Conservation (phyloP, 2,888 invertebrate genomes). For the Brachylomia viminalis region DNA sequence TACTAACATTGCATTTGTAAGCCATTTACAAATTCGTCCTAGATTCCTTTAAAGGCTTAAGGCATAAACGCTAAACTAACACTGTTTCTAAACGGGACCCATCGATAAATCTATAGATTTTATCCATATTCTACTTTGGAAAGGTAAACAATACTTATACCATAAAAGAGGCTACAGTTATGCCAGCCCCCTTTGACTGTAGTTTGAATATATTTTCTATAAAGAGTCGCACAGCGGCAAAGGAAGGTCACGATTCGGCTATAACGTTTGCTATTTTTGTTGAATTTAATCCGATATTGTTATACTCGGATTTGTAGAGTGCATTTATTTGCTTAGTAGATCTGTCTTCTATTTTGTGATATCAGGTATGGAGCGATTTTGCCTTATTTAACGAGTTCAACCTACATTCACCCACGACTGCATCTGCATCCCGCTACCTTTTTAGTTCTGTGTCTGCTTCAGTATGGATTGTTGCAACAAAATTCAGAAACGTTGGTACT, state of each 20-base stretch:
- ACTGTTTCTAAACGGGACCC: constrained; percentile 49
- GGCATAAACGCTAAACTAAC: constrained; percentile 49
- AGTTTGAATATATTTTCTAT: constrained; percentile 71
- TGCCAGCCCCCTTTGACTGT: constrained; percentile 76
- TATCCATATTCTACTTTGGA: constrained; percentile 56
- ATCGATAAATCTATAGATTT: constrained; percentile 61
- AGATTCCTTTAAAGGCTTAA: constrained; percentile 48
- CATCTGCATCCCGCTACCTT: constrained; percentile 41
- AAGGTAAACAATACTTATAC: constrained; percentile 74
- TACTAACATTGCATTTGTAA: constrained; percentile 25
- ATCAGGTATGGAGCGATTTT: constrained; percentile 48
- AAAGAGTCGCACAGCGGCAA: constrained; percentile 50
- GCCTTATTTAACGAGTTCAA: constrained; percentile 36
- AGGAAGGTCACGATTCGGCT: constrained; percentile 65
- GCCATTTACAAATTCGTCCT: constrained; percentile 28
- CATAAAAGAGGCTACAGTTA: constrained; percentile 80
- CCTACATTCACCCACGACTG: constrained; percentile 49
- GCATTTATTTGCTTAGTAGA: constrained; percentile 46
- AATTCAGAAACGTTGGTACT: constrained; percentile 1
- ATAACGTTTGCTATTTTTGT: constrained; percentile 59
- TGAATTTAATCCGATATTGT: constrained; percentile 48
- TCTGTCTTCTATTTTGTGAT: constrained; percentile 35
- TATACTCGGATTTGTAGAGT: constrained; percentile 50
- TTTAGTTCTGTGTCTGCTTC: constrained; percentile 23
- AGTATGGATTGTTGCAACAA: constrained; percentile 6